phyloP scores from a whole-genome alignment of 2,888 invertebrate species.

The Auanema sp. region DNA sequence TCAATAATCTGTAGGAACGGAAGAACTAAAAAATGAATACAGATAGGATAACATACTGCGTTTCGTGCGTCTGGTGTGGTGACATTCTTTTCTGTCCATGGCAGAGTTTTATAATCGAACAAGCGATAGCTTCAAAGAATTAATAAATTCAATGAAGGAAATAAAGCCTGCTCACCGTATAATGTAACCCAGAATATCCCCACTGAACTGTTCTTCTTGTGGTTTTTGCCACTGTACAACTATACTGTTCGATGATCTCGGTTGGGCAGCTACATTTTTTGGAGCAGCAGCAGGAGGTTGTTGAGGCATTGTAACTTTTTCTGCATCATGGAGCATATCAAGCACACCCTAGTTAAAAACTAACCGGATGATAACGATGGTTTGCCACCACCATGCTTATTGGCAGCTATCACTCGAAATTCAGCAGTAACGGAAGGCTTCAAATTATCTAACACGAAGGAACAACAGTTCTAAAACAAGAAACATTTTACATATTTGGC shows the following conservation, averaged over 20 bases:
- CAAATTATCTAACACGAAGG: constrained; percentile 72
- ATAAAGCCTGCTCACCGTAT: constrained; percentile 67
- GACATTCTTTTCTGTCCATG: constrained; percentile 88
- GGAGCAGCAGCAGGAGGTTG: constrained; percentile 91
- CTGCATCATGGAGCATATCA: not conserved
- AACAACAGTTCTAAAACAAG: constrained; percentile 35
- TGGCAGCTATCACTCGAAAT: constrained; percentile 93
- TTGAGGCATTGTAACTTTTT: constrained; percentile 84
- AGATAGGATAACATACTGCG: constrained; percentile 69
- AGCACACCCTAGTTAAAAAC: not conserved
- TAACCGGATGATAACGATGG: constrained; percentile 78
- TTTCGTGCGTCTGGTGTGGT: constrained; percentile 71
- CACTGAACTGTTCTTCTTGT: constrained; percentile 88
- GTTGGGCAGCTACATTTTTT: constrained; percentile 87
- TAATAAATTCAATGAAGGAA: not conserved
- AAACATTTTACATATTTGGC: not conserved
- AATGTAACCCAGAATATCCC: constrained; percentile 88
- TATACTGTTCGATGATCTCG: constrained; percentile 89
- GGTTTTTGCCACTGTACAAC: constrained; percentile 95
- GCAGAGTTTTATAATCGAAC: constrained; percentile 84
- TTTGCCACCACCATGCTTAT: constrained; percentile 69
- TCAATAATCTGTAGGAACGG: constrained; percentile 70
- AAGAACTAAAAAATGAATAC: not conserved
- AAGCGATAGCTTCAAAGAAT: constrained; percentile 69
- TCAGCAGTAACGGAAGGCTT: constrained; percentile 94